Evolutionary conservation across 2,888 invertebrate genomes (phyloP).

Genomic region (Oscheius sp.): DNA sequence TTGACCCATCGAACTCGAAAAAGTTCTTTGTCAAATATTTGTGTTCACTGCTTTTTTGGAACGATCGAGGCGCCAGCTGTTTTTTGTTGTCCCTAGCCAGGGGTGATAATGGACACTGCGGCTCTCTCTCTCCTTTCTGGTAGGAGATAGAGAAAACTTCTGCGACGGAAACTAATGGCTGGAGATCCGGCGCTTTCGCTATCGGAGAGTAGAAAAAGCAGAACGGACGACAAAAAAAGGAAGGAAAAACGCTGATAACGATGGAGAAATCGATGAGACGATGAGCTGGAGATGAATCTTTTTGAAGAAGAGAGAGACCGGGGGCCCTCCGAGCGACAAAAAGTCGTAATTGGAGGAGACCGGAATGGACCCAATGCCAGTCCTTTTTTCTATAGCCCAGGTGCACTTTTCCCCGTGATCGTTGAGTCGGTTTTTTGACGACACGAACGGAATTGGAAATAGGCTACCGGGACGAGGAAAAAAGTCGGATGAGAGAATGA

Average conservation of each 20-base stretch:
- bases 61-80: too few relatives aligned
- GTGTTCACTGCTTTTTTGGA: too few relatives aligned
- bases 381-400: neutral
- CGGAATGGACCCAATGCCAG: too few relatives aligned
- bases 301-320: neutral
- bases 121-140: too few relatives aligned
- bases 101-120: too few relatives aligned
- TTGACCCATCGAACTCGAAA: too few relatives aligned
- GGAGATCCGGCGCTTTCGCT: slow-evolving; percentile 23
- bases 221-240: slow-evolving; percentile 10
- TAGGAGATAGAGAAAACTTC: neutral
- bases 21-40: too few relatives aligned
- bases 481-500: slow-evolving; percentile 4
- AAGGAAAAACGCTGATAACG: slow-evolving; percentile 25
- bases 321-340: neutral
- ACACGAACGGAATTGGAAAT: slow-evolving; percentile 5
- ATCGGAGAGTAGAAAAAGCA: slow-evolving; percentile 17
- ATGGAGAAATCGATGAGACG: neutral
- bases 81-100: too few relatives aligned
- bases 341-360: neutral
- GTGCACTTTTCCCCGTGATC: slow-evolving; percentile 8
- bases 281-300: neutral
- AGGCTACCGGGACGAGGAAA: slow-evolving; percentile 12
- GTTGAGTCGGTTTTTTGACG: neutral
- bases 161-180: neutral